Percentiles rank a stretch among this genome's conserved stretches.
These are phyloP conservation scores for Euplexia lucipara DNA, from an alignment of 2,888 invertebrate genomes.

Conservation along the genomic window DNA sequence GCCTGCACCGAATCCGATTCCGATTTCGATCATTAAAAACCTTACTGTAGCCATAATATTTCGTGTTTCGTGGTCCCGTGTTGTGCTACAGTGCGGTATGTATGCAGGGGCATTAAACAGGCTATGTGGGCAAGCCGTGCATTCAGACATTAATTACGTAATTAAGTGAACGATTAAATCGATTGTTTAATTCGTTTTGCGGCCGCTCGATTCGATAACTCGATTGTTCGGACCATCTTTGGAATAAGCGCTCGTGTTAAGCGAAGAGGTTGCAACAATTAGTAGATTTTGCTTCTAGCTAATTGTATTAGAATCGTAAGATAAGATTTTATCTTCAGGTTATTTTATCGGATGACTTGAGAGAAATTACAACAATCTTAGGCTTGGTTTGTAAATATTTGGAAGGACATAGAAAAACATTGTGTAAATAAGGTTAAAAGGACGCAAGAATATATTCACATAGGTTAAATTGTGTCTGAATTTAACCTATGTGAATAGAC, in stretches of 20 bases:
- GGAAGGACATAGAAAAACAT: background rate
- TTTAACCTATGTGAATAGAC: background rate
- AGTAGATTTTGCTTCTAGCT: conserved; percentile 47
- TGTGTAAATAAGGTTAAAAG: background rate
- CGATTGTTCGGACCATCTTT: conserved; percentile 67
- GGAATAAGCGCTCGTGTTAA: conserved; percentile 40
- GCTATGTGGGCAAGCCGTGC: conserved; percentile 64
- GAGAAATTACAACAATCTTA: conserved; percentile 13
- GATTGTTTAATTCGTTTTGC: conserved; percentile 84
- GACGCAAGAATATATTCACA: too few relatives aligned
- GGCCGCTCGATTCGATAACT: conserved; percentile 70
- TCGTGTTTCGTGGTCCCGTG: conserved; percentile 61
- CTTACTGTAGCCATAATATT: conserved; percentile 56
- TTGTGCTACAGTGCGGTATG: conserved; percentile 60
- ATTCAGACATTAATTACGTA: conserved; percentile 83
- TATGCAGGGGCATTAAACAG: conserved; percentile 69
- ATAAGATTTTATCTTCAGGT: conserved; percentile 31
- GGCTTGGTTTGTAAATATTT: conserved; percentile 6
- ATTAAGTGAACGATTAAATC: conserved; percentile 85
- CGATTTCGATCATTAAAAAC: conserved; percentile 61
- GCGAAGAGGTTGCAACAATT: conserved; percentile 53
- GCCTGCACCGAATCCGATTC: conserved; percentile 33
- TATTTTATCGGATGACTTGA: conserved; percentile 26
- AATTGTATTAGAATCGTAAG: conserved; percentile 40
- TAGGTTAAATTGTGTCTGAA: too few relatives aligned